A percentile compares a stretch with the other conserved stretches of the same genome.
Evolutionary conservation across 2,113 vertebrate genomes (phyloP).

Genomic region (Octodon degus): DNA sequence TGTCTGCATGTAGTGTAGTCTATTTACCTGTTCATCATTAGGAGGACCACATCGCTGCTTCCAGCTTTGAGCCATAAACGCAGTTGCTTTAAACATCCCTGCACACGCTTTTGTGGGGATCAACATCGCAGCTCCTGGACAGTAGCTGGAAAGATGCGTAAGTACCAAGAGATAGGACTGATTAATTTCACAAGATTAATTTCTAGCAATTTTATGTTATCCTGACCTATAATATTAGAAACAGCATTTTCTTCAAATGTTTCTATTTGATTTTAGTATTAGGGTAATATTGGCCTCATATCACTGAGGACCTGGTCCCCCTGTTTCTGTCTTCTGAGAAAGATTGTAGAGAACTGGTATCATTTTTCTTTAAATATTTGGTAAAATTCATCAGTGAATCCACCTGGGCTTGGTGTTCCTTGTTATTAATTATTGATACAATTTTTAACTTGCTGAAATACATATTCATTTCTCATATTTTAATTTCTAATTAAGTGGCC

Average conservation of each 20-base stretch:
- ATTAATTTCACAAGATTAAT: not conserved
- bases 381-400: not conserved
- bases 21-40: not conserved
- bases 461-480: conserved; percentile 1
- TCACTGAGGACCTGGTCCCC: not conserved
- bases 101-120: no score
- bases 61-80: not conserved
- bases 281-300: not conserved
- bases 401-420: not conserved
- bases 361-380: not conserved
- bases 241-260: not conserved
- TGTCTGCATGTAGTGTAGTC: not conserved
- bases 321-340: not conserved
- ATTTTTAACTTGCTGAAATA: not conserved
- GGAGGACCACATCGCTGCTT: not conserved
- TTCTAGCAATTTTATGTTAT: not conserved
- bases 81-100: not conserved
- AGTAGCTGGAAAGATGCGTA: not conserved
- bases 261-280: not conserved
- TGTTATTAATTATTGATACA: conserved; percentile 38
- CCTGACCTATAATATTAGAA: not conserved
- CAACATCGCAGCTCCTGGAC: not conserved
- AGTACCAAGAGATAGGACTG: not conserved
- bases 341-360: not conserved
- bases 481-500: not conserved